phyloP scores from a whole-genome alignment of 2,797 vertebrate genomes.

The Molossus molossus region DNA sequence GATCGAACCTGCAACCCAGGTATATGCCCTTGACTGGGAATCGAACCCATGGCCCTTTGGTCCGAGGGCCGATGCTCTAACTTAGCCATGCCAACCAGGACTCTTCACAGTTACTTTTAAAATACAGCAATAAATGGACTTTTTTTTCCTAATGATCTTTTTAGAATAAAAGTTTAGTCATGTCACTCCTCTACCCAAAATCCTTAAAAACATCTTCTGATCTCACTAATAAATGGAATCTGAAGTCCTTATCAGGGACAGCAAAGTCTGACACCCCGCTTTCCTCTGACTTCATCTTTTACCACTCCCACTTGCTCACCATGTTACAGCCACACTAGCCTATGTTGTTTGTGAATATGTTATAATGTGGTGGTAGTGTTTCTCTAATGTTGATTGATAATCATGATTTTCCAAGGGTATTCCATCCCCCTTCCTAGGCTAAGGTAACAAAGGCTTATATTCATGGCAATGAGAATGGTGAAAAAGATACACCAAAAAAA shows the following conservation, averaged over 20 bases:
- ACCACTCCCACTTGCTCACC: neutral
- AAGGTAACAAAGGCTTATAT: constrained; percentile 18
- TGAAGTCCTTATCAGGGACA: neutral
- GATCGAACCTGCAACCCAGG: too few relatives aligned
- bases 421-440: neutral
- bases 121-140: neutral
- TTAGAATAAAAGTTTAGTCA: constrained; percentile 63
- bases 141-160: constrained; percentile 29
- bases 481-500: neutral
- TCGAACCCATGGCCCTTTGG: too few relatives aligned
- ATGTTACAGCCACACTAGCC: neutral
- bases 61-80: too few relatives aligned
- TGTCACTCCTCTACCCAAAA: neutral
- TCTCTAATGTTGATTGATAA: neutral
- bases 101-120: neutral
- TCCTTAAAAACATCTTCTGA: neutral
- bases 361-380: neutral
- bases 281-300: constrained; percentile 5
- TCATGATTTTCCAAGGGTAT: neutral
- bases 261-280: neutral
- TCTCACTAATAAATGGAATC: neutral
- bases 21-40: too few relatives aligned
- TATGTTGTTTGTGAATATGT: neutral
- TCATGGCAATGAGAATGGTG: neutral
- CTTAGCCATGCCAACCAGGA: too few relatives aligned